phyloP scores from a whole-genome alignment of 53 echinoderm and acorn worm species.

The Holothuria leucospilota region DNA sequence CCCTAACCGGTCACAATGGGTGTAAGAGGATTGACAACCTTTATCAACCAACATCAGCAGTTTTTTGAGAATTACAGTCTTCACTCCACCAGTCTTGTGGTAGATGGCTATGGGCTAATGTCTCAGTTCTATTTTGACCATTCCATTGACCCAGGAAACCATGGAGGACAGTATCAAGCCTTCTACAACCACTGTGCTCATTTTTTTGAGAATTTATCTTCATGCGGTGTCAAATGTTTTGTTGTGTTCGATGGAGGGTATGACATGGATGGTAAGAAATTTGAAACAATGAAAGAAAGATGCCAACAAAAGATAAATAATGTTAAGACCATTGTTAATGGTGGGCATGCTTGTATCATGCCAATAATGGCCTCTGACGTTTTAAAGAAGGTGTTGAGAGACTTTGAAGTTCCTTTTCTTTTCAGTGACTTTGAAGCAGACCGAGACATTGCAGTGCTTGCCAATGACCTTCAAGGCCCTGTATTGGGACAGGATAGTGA shows the following conservation, averaged over 20 bases:
- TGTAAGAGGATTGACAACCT: conserved; percentile 83
- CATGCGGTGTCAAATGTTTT: conserved; percentile 70
- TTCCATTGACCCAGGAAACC: conserved; percentile 70
- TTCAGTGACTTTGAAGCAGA: conserved; percentile 96
- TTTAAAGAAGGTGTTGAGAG: conserved; percentile 72
- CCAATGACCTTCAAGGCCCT: conserved; percentile 79
- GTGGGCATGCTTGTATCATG: conserved; percentile 58
- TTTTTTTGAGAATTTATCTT: conserved; percentile 68
- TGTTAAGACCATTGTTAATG: conserved; percentile 57
- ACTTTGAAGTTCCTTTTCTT: conserved; percentile 66
- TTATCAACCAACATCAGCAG: conserved; percentile 64
- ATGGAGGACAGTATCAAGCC: conserved; percentile 83
- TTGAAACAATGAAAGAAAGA: conserved; percentile 68
- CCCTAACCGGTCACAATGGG: conserved; percentile 67
- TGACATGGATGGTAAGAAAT: conserved; percentile 90
- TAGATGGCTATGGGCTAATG: conserved; percentile 85
- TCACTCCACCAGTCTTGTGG: conserved; percentile 72
- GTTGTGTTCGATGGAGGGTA: conserved; percentile 89
- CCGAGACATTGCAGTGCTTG: conserved; percentile 77
- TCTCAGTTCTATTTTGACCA: conserved; percentile 55
- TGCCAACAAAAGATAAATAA: conserved; percentile 60
- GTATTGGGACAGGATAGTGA: conserved; percentile 90
- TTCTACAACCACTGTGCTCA: conserved; percentile 61
- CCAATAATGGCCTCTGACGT: conserved; percentile 61
- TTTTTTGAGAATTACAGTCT: conserved; percentile 55